Evolutionary conservation across 2,797 vertebrate genomes (phyloP), one percentile per base, ranked within the genome.

Genomic region (Phataginus tetradactyla): DNA sequence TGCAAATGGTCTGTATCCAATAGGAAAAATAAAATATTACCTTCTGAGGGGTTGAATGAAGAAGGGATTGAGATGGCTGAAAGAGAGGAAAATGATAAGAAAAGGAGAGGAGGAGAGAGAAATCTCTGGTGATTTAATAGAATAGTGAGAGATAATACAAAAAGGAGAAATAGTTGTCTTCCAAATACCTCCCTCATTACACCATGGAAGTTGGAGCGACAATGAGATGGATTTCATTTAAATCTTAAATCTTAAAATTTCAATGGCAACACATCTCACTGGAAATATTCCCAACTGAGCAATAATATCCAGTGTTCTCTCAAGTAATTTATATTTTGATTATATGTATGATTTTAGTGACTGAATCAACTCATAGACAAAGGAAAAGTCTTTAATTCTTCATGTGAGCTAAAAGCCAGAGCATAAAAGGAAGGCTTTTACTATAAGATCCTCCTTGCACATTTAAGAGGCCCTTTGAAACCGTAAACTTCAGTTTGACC

Each of bases 1-100:
- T 81, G 86, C 92, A 97, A 97, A 97, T 97, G 49, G 85, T 77
- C 86, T 93, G 39, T 85, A 95, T 93, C 95, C 93, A 97, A 94
- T 55, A 96, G 95, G 81, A 96, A 96, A 95, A 84, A 93, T 45
- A 88, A 69, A 94, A 87, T 97, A 95, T 95, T 98, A 93, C 96
- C 91, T 98, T 98, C 96, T 94, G 72, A 98, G 89, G 23, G 93
- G 88, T 27, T 61, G 39, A 53, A 32, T 86, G 11, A 72, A 12
- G 21, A 49, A 37, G 3, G 4, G 32, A 45, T 25, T 66, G 68
- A 63, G 49, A 51, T 42, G n/a, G 8, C 12, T 68, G 39, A 75
- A 23, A 61, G 29, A n/a, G 13, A 57, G 34, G 79, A 13, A 63
- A 32, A 64, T 45, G 61, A 20, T 39, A 95, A 93, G 97, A 97